phyloP scores from a whole-genome alignment of 2,888 invertebrate genomes.

The Tipula lateralis region DNA sequence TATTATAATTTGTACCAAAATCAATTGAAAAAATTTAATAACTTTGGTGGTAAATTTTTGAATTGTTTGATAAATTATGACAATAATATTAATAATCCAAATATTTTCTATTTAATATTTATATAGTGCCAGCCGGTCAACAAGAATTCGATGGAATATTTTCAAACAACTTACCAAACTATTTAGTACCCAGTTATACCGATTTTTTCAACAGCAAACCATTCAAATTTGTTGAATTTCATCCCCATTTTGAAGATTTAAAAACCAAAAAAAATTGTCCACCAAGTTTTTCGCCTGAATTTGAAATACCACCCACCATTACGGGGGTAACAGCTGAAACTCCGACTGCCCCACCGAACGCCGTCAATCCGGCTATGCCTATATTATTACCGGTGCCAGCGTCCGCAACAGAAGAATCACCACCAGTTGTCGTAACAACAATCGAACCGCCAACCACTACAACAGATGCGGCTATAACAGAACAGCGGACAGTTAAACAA shows the following conservation, averaged over 20 bases:
- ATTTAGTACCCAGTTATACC: neutral
- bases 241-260: slow-evolving; percentile 41
- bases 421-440: neutral
- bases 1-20: neutral
- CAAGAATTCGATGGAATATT: neutral
- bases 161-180: neutral
- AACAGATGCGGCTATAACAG: neutral
- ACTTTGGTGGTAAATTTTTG: neutral
- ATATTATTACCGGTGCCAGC: neutral
- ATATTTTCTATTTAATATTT: neutral
- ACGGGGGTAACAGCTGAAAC: neutral
- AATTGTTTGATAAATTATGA: neutral
- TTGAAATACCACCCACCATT: slow-evolving; percentile 34
- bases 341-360: neutral
- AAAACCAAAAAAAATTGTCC: slow-evolving; percentile 43
- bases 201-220: neutral
- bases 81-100: neutral
- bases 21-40: neutral
- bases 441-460: neutral
- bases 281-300: slow-evolving; percentile 40
- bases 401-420: neutral
- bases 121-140: neutral
- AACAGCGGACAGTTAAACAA: slow-evolving; percentile 30
- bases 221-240: slow-evolving; percentile 25
- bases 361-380: neutral